Evolutionary conservation across 2,797 vertebrate genomes (phyloP), one percentile per base, ranked within the genome.

Genomic region (Hoplostethus mediterraneus): DNA sequence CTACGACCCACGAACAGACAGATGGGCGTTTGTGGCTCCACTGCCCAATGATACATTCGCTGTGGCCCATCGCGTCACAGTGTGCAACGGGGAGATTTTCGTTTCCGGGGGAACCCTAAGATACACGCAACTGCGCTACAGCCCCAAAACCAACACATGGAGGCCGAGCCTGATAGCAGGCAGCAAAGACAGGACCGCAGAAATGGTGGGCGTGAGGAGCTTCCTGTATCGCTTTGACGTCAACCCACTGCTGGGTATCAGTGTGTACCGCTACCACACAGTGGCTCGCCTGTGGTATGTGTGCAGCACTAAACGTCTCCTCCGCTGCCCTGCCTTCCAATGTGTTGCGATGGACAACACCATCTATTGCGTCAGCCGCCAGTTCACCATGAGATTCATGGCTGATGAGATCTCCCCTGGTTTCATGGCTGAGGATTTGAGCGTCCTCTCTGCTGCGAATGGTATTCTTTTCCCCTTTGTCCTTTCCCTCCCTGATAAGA

Each of bases 201-300:
- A 97, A 75, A 95, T 99, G 93, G 94, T 95, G 66, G 94, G 95
- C 0, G 79, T 93, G 59, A 73, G 90, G 0, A 95, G 94, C 31
- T 98, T 96, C 63, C 83, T 99, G 67, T 99, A 99, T 70, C 95
- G 96, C 6, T 99, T 99, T 1, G 96, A 98, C 30, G 82, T 97
- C 10, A 95, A 94, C 83, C 93, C 94, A 0, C 59, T 88, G 57
- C 73, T 90, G 33, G 96, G 96, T 3, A 82, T 99, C 25, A 47
- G 91, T 0, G 97, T 96, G 64, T 94, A 96, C 81, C 97, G 97
- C 63, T 98, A 97, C 74, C 93, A 96, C 0, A 84, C 94, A 1
- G 92, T 94, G 66, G 93, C 97, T 28, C 86, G 94, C 10, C 90
- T 98, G 3, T 98, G 97, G 98, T 97, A 98, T 0, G 90, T 96